Evolutionary conservation across 2,113 vertebrate genomes (phyloP).

Genomic region (Vulpes lagopus): DNA sequence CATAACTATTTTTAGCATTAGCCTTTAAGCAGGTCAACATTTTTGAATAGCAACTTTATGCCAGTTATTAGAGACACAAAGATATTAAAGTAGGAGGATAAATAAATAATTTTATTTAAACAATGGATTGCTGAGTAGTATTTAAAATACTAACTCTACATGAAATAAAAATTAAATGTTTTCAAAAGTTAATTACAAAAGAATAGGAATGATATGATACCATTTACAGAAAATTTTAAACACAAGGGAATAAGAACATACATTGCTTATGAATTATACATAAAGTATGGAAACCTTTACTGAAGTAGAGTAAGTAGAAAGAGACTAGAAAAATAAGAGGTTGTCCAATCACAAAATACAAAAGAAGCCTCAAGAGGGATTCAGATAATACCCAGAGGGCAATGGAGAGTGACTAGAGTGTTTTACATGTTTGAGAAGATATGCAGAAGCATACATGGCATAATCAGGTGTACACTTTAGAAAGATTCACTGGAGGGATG

Average conservation of each 20-base stretch:
- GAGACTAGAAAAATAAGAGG: background rate
- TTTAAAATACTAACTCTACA: background rate
- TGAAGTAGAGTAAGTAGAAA: background rate
- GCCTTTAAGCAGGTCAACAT: background rate
- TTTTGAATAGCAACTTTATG: background rate
- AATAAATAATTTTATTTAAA: slow-evolving; percentile 12
- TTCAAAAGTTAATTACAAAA: background rate
- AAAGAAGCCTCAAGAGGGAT: background rate
- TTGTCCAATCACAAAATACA: background rate
- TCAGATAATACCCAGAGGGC: background rate
- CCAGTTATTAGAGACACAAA: background rate
- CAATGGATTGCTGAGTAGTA: background rate
- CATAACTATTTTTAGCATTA: background rate
- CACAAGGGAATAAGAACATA: background rate
- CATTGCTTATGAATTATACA: background rate
- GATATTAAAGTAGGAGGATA: background rate
- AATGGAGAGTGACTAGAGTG: background rate
- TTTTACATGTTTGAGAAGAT: background rate
- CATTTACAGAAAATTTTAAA: slow-evolving; percentile 39
- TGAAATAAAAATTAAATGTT: background rate
- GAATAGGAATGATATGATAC: background rate
- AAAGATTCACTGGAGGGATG: background rate
- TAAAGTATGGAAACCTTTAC: background rate
- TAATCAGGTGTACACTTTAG: background rate
- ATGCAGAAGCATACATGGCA: background rate